Base-by-base conservation (phyloP, 2,113 vertebrate genomes). In the Epinephelus lanceolatus region DNA sequence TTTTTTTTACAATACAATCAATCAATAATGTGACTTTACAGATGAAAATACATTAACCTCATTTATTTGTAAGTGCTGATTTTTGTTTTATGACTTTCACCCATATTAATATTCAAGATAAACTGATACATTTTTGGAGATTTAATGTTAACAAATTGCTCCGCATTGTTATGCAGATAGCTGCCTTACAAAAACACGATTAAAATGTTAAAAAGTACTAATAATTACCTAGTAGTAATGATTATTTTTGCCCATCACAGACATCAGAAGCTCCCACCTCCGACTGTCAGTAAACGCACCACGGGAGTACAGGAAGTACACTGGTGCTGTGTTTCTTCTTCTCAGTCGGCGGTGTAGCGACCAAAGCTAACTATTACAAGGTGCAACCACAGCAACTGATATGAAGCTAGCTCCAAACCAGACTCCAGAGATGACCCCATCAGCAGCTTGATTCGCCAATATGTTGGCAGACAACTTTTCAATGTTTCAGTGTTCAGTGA, bases 221-320 rank as follows among this genome's bases (percentile, higher is more conserved):
- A 37, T 37, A 37, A 37, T 37, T 6, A 37, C 33, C 6, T 37
- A 7, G 6, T 1, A 7, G 33, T 37, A 37, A 37, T 37, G 6
- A 37, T 37, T 37, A 37, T 45, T 45, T 45, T 45, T 18, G 13
- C 42, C 21, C 17, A 19, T 40, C 12, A n/a, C 37, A 47, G 37
- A 73, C 2, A 1, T 1, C 7, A 1, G n/a, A 75, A 11, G 0
- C 0, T 56, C 56, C 8, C 6, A 42, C 3, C 18, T 86, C 84
- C 86, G 77, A 85, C 6, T 14, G 0, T 30, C 53, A 0, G 0
- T 78, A 51, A 94, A 94, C 77, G 85, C 91, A 92, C 60, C 90
- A 61, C 12, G 1, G 0, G 2, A 18, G n/a, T 77, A 83, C 87
- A 84, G 92, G 90, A 94, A 92, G 91, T 91, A 51, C 21, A 5